Evolutionary conservation across 2,888 invertebrate species (phyloP), one percentile per base, ranked within the genome.

Genomic region (Agrochola circellaris): DNA sequence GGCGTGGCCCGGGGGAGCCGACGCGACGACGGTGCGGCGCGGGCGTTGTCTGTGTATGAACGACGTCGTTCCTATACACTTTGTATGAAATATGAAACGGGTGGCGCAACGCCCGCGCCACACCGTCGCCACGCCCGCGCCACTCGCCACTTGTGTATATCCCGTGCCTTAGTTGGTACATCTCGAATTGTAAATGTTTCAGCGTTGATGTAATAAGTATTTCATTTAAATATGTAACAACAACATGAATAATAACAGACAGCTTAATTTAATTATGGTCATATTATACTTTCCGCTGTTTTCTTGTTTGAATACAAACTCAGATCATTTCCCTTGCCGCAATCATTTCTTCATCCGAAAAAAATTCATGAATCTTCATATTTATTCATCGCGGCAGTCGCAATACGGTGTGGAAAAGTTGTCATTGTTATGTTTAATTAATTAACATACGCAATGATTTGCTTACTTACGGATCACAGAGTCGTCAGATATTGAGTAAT

Each of bases 311-410:
- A 84, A 80, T 86, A 83, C 62, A 81, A 83, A 79, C 60, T 81
- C 75, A 77, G 81, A 83, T 75, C 77, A 78, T 84, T 85, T 82
- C 85, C 81, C 76, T 76, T 84, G 81, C 85, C 83, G 77, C 85
- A 89, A 88, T 88, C 82, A 86, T 88, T 84, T 86, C 88, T 91
- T 88, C 60, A 80, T 79, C 75, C 75, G 83, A 85, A 75, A 86
- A 89, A 89, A 89, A 89, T 86, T 89, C 90, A 90, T 89, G 91
- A 88, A 91, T 85, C 85, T 89, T 88, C 87, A 90, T 91, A 90
- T 90, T 91, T 91, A 92, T 92, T 92, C 90, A 92, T 90, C 77
- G 88, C 78, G 84, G 81, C 74, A 78, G 73, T 88, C 88, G 58
- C 88, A 89, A 84, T 89, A 89, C 85, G 87, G 86, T 83, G 76